phyloP scores from a whole-genome alignment of 1,140 invertebrate genomes.

The Ceratoteleas bidentatus region DNA sequence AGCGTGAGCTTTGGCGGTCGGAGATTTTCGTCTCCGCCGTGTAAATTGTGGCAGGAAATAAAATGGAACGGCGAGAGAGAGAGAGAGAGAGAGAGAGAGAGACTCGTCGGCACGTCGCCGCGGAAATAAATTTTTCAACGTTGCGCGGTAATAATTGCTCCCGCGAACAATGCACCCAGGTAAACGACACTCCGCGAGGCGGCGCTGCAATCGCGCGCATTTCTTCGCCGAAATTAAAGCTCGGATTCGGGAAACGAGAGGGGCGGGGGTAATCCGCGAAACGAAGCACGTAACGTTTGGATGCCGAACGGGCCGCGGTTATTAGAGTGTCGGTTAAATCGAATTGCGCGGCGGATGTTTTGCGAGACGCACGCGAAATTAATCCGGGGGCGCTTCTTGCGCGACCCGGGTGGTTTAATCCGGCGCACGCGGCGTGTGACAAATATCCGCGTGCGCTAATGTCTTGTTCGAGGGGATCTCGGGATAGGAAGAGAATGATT shows the following conservation, averaged over 20 bases:
- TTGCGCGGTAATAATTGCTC: neutral
- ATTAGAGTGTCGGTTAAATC: neutral
- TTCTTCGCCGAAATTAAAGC: too few relatives aligned
- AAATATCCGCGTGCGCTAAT: neutral
- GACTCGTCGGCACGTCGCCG: too few relatives aligned
- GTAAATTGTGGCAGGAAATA: conserved; percentile 30
- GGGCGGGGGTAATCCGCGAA: too few relatives aligned
- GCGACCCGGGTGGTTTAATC: neutral
- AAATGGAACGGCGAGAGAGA: neutral
- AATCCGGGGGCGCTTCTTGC: neutral
- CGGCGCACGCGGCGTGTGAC: neutral
- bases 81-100: too few relatives aligned
- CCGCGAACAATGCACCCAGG: too few relatives aligned
- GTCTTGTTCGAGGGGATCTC: too few relatives aligned
- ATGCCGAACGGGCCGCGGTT: too few relatives aligned
- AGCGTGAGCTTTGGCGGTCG: conserved; percentile 33
- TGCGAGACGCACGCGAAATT: neutral
- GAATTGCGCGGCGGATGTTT: neutral
- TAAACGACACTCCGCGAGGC: too few relatives aligned
- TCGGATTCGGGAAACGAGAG: too few relatives aligned
- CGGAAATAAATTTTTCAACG: neutral
- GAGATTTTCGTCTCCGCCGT: conserved; percentile 34
- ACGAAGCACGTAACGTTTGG: too few relatives aligned
- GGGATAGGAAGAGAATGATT: too few relatives aligned
- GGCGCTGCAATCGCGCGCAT: too few relatives aligned